A percentile compares a stretch with the other conserved stretches of the same genome.
These are phyloP conservation scores for Manis pentadactyla DNA, from an alignment of 2,797 vertebrate genomes.

Conservation along the genomic window DNA sequence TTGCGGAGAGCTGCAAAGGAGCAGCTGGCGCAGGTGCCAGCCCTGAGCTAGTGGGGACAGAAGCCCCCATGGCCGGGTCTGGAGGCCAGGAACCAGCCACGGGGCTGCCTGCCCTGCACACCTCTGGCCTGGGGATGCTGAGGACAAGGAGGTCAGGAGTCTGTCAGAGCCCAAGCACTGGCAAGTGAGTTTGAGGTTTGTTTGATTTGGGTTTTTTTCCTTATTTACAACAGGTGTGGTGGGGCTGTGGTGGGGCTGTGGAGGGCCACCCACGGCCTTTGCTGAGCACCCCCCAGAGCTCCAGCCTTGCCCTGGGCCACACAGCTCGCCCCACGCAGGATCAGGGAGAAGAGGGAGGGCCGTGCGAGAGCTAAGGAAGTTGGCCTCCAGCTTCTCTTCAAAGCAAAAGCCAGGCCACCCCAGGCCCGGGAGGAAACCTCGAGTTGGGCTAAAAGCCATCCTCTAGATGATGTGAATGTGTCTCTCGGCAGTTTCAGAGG, in stretches of 20 bases:
- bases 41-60: neutral
- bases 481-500: neutral
- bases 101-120: fast-evolving
- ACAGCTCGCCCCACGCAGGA: neutral
- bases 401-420: neutral
- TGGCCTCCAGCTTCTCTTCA: neutral
- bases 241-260: neutral
- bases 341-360: neutral
- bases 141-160: neutral
- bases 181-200: neutral
- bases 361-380: neutral
- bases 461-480: too few species aligned
- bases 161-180: neutral
- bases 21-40: neutral
- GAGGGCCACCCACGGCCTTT: neutral
- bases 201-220: neutral
- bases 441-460: neutral
- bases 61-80: neutral
- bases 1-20: fast-evolving
- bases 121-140: neutral
- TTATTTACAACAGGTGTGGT: neutral
- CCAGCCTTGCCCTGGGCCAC: neutral
- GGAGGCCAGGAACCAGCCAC: neutral
- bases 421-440: neutral
- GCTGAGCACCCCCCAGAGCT: neutral